Base-by-base conservation (phyloP, 2,113 vertebrate genomes). In the Circaetus gallicus region DNA sequence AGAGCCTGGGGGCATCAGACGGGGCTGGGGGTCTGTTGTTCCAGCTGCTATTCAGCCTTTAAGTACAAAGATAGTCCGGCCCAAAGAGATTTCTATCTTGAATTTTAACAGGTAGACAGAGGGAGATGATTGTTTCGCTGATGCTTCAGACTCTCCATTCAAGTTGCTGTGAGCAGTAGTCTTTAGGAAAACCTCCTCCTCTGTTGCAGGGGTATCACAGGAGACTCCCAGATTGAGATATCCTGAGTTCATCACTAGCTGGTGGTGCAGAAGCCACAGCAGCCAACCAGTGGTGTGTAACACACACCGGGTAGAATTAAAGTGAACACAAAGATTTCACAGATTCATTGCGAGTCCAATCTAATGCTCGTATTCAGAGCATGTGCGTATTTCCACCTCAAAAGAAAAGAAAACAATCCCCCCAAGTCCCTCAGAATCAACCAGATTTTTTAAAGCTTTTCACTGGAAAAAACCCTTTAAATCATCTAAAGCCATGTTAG, bases 41-140 rank as follows among this genome's bases (percentile, higher is more conserved):
- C 55, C 76, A 93, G 73, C 78, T 83, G 42, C 91, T 86, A 53
- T 73, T 89, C 58, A 88, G 55, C 59, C 53, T 77, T 88, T 92
- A 86, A 93, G n/a, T 70, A 83, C 74, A 67, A 73, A 90, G 81
- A 43, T 56, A 85, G 78, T 53, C 56, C 4, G 5, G 15, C 49
- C 81, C 43, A 65, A 92, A 94, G 78, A 88, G 86, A 95, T 93
- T 93, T 77, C 58, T 53, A 50, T 94, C 84, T 72, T 86, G 88
- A 72, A 89, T 89, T 91, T 89, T 67, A 92, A 82, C 82, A 78
- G 79, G 32, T 86, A 78, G 72, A 38, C 18, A n/a, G 62, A 87
- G n/a, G 32, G 29, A 86, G n/a, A 3, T 47, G 24, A 53, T 92
- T 70, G 56, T 82, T 87, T 85, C 3, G 7, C 49, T 42, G 36